Base-by-base conservation (phyloP, 2,888 invertebrate species). In the Eurois occulta region DNA sequence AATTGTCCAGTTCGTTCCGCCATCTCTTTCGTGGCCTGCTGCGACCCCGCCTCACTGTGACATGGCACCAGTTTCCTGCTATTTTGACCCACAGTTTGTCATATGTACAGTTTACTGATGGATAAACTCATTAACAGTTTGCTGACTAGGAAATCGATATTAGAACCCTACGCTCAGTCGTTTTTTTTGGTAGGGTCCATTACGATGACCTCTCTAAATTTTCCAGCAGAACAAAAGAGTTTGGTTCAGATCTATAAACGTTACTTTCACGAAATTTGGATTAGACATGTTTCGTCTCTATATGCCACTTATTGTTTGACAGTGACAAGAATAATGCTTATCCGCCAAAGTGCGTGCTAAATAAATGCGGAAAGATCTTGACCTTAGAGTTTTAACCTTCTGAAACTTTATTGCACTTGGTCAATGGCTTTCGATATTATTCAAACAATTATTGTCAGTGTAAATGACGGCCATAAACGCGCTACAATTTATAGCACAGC, bases 401-500 rank as follows among this genome's bases (percentile, higher is more conserved):
- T 85, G 55, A 35, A 46, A 41, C 28, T 62, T 1, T 28, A 55
- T 64, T 72, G 5, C 21, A 41, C 13, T 60, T 13, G 16, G 65
- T 11, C 38, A 32, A 41, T 67, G 11, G 52, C 55, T 58, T 48
- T 43, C 74, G 43, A 74, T 76, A 76, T 75, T 72, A 78, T 72
- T 78, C 64, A 73, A 86, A 86, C 72, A 78, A 80, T 84, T 84
- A 80, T 84, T 84, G 66, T 65, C 46, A 43, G 58, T 70, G 74
- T 74, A 72, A 75, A 77, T 75, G 71, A 62, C 21, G 52, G 35
- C 16, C 38, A 69, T 72, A 86, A 76, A 74, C 32, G 43, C 41
- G 24, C n/a, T 32, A 69, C 35, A 66, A 65, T 71, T 75, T 66
- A 84, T 78, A 60, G 13, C 10, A 32, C 18, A 72, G 16, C 8